Base-by-base conservation (phyloP, 2,888 invertebrate species). In the Noctua comes region DNA sequence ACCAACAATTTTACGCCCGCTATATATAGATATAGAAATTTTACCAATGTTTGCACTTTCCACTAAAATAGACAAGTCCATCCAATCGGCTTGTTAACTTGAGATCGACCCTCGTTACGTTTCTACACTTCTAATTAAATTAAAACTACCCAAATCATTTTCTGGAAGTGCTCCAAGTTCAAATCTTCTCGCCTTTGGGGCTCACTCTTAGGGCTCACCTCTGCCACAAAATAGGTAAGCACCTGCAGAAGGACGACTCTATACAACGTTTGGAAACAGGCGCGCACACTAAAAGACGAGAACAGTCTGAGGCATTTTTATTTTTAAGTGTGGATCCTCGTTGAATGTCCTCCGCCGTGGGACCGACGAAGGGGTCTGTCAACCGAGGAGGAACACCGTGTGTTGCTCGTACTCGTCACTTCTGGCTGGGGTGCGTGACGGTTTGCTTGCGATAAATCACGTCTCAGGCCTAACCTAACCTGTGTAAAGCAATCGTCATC, bases 61-160 rank as follows among this genome's bases (percentile, higher is more conserved):
- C 46, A 59, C 73, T 73, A 54, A 65, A 79, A 79, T 51, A 82
- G 72, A 81, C 78, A 84, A 74, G 79, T 83, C 79, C 59, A 76
- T 77, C 36, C 73, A 64, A 83, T 79, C 75, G 75, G 76, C 75
- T 57, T 86, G 88, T 90, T 90, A 90, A 91, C 86, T 89, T 79
- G 83, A 86, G 88, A 82, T 76, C 76, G 82, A 91, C 91, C 90
- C 90, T 89, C 84, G 90, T 91, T 90, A 88, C 72, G 73, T 79
- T 80, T 83, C 86, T 83, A 86, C 87, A 87, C 85, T 84, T 90
- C 87, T 88, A 90, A 92, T 92, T 91, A 88, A 90, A 91, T 92
- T 91, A 88, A 91, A 90, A 88, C 84, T 88, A 89, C 88, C 88
- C 84, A 83, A 89, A 89, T 89, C 86, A 90, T 88, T 80, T 80